phyloP scores from a whole-genome alignment of 2,888 invertebrate genomes.

The Loripinus fragilis region DNA sequence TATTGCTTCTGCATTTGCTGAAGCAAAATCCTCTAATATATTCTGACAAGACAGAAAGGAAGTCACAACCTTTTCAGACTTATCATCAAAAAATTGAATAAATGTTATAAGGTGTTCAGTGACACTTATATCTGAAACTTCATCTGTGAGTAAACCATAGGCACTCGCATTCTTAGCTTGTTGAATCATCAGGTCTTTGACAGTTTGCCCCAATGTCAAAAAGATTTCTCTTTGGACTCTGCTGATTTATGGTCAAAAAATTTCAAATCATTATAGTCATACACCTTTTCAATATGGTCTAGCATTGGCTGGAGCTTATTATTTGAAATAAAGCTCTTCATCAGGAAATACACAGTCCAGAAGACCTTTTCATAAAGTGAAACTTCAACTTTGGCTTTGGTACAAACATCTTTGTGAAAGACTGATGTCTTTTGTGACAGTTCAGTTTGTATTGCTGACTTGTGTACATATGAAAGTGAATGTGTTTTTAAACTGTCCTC shows the following conservation, averaged over 20 bases:
- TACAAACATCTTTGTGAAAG: conserved; percentile 28
- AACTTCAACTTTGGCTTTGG: conserved; percentile 10
- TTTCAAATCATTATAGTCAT: conserved; percentile 25
- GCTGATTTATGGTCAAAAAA: conserved; percentile 40
- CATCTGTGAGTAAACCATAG: conserved; percentile 38
- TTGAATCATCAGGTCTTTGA: conserved; percentile 1
- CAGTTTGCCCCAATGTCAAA: conserved; percentile 20
- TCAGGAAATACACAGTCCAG: conserved; percentile 30
- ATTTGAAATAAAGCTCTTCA: too few species aligned
- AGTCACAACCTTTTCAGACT: conserved; percentile 18
- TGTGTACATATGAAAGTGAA: not conserved
- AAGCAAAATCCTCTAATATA: not conserved
- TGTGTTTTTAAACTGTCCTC: conserved; percentile 28
- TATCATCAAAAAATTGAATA: conserved; percentile 19
- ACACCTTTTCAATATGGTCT: conserved; percentile 27
- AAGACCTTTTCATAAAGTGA: conserved; percentile 23
- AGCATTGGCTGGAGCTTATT: conserved; percentile 25
- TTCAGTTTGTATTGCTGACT: conserved; percentile 16
- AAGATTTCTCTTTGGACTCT: conserved; percentile 28
- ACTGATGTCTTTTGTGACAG: conserved; percentile 21
- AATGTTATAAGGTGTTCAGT: conserved; percentile 25
- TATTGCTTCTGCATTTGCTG: conserved; percentile 34
- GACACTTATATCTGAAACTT: conserved; percentile 38
- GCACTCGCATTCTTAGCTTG: conserved; percentile 21
- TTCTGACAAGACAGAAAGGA: conserved; percentile 34